These are phyloP conservation scores for Pithys albifrons DNA, from an alignment of 2,113 vertebrate species.

Conservation along the genomic window DNA sequence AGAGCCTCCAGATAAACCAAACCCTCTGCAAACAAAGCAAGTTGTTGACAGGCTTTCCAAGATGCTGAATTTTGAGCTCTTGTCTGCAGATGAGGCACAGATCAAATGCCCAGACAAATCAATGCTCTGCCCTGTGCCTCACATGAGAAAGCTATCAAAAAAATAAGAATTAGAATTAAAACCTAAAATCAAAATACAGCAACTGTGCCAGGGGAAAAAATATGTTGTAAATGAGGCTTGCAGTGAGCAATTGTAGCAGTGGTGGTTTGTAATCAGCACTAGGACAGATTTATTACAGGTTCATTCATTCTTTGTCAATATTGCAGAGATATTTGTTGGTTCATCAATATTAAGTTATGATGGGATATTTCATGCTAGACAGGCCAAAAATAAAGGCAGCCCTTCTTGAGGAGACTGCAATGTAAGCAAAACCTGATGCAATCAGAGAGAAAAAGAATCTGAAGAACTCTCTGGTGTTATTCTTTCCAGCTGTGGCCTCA, in stretches of 20 bases:
- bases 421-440: neutral
- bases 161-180: neutral
- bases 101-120: neutral
- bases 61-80: neutral
- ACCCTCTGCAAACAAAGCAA: neutral
- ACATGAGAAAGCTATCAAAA: neutral
- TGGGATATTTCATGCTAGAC: neutral
- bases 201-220: neutral
- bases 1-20: neutral
- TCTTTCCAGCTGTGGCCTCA: neutral
- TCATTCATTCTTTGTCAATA: neutral
- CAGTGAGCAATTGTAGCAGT: neutral
- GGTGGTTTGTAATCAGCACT: neutral
- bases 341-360: neutral
- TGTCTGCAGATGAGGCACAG: neutral
- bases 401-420: neutral
- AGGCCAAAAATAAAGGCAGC: neutral
- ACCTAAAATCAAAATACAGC: neutral
- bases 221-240: neutral
- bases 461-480: neutral
- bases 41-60: slow-evolving; percentile 19
- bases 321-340: neutral
- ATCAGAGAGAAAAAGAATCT: neutral
- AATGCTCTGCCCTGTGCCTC: neutral
- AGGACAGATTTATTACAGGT: neutral